phyloP scores from a whole-genome alignment of 2,888 invertebrate species.

The Andrena hattorfiana region DNA sequence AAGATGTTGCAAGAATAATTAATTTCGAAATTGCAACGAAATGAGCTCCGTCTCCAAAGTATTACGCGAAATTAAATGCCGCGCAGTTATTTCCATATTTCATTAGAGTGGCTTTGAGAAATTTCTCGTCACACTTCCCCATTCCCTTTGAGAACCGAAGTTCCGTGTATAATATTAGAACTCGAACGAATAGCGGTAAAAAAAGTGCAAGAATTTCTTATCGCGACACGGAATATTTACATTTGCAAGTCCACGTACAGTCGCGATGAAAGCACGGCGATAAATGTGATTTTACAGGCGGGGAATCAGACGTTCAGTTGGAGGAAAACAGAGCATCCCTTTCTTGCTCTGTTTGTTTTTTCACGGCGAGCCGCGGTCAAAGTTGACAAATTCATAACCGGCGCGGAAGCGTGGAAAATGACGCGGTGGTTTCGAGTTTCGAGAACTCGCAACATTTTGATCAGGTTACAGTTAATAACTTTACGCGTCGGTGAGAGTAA shows the following conservation, averaged over 20 bases:
- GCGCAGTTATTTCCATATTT: not conserved
- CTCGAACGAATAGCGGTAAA: too few species aligned
- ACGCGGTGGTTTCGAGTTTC: conserved; percentile 1
- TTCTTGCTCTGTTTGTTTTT: not conserved
- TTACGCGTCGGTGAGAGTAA: conserved; percentile 28
- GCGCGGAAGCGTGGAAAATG: not conserved
- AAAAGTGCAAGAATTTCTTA: too few species aligned
- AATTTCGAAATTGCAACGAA: conserved; percentile 15
- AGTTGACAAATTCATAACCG: not conserved
- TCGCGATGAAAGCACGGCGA: too few species aligned
- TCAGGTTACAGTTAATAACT: conserved; percentile 42
- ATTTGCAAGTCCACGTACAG: too few species aligned
- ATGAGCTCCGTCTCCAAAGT: not conserved
- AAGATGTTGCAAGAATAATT: not conserved
- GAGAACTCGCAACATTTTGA: conserved; percentile 32
- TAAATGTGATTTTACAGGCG: too few species aligned
- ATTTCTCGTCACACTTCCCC: too few species aligned
- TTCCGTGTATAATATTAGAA: too few species aligned
- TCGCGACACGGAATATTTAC: too few species aligned
- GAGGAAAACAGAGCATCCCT: too few species aligned
- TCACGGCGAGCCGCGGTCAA: not conserved
- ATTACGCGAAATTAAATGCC: not conserved
- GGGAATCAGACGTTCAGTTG: too few species aligned
- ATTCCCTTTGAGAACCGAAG: too few species aligned
- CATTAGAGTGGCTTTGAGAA: not conserved